Evolutionary conservation across 2,113 vertebrate species (phyloP).

Genomic region (Corapipo altera): DNA sequence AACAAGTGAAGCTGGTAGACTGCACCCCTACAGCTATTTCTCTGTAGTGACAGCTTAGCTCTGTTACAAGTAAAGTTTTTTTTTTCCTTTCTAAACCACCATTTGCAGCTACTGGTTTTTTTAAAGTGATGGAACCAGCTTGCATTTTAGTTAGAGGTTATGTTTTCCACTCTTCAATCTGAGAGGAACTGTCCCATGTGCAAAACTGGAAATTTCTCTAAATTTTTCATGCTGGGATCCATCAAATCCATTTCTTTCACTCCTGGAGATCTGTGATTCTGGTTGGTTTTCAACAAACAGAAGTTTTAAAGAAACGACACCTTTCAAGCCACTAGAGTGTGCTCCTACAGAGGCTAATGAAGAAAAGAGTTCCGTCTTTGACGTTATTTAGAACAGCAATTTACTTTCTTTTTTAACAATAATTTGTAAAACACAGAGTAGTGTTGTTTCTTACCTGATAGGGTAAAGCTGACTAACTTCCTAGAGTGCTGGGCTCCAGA

Average conservation of each 20-base stretch:
- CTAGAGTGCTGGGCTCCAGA: constrained; percentile 85
- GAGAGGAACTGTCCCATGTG: neutral
- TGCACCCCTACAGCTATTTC: neutral
- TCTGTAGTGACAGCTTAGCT: neutral
- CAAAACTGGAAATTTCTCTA: neutral
- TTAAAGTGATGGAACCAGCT: neutral
- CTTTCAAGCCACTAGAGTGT: constrained; percentile 54
- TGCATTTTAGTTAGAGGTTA: neutral
- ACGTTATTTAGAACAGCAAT: neutral
- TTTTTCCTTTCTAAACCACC: neutral
- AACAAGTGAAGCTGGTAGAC: neutral
- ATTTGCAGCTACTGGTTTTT: neutral
- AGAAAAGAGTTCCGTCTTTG: neutral
- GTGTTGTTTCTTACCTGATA: constrained; percentile 82
- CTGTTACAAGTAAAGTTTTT: neutral
- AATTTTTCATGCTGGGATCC: neutral
- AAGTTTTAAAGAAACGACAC: neutral
- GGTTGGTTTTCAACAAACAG: neutral
- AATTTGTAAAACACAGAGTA: neutral
- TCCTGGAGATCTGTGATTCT: neutral
- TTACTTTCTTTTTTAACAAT: neutral
- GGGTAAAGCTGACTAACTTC: constrained; percentile 93
- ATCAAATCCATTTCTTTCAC: neutral
- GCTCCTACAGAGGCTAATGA: constrained; percentile 34
- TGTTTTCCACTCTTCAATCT: neutral